These are phyloP conservation scores for Morone chrysops DNA, from an alignment of 2,113 vertebrate species.

Conservation along the genomic window DNA sequence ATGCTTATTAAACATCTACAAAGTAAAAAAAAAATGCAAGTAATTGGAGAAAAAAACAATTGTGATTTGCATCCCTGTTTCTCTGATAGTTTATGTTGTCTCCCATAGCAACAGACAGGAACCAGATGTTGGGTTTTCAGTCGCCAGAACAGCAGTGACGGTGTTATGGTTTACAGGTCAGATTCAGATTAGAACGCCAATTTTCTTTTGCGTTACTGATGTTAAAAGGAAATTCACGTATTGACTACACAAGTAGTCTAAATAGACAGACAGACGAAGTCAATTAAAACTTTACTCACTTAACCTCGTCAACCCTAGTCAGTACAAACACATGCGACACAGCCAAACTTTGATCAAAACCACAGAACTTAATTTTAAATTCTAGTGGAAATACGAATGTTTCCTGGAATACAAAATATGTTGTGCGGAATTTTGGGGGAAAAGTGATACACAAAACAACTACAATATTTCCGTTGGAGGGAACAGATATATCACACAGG, in stretches of 20 bases:
- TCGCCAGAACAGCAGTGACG: background rate
- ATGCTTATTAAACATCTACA: background rate
- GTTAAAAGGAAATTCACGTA: background rate
- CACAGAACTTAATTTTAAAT: conserved; percentile 8
- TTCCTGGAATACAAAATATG: background rate
- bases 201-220: background rate
- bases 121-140: conserved; percentile 10
- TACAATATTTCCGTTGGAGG: background rate
- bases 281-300: background rate
- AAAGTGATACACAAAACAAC: background rate
- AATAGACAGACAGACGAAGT: background rate
- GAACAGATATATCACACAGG: background rate
- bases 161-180: conserved; percentile 14
- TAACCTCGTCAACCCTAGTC: background rate
- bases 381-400: background rate
- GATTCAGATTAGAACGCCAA: background rate
- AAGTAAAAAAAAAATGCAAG: background rate
- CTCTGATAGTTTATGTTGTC: conserved; percentile 3
- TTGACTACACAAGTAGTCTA: background rate
- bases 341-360: conserved; percentile 6
- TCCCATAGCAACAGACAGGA: conserved; percentile 15
- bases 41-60: background rate
- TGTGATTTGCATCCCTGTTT: conserved; percentile 9
- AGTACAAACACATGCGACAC: conserved; percentile 3
- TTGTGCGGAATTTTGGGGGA: background rate